Evolutionary conservation across 2,888 invertebrate genomes (phyloP), one percentile per base, ranked within the genome.

Genomic region (Quadriops clusia): DNA sequence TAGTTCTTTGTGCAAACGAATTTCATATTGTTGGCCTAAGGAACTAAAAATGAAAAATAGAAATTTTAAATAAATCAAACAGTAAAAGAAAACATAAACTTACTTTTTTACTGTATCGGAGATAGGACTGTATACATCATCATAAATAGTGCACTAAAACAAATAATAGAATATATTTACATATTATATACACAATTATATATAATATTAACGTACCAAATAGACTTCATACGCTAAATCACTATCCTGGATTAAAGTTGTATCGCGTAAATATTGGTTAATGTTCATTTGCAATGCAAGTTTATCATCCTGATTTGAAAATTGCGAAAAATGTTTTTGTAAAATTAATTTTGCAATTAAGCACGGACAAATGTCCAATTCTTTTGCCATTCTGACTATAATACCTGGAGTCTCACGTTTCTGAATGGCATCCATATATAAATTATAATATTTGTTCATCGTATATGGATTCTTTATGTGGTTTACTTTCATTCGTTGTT

Each of bases 1-100:
- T 24, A 82, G 61, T 51, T 72, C 70, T 47, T 70, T 64, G 52
- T 77, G 72, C 32, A 86, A 59, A 51, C 77, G 72, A 22, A 78
- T 58, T 63, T 93, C 93, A 61, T 89, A 86, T 54, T 93, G 87
- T 50, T 80, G 71, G 1, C 91, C 91, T 38, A 89, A 65, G 6
- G 77, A 77, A 43, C 80, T 82, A 49, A 30, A 65, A 61, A 39
- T 29, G 30, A 28, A 30, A 29, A 23, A 30, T 28, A 11, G 10
- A 23, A 7, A 9, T 9, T 23, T 8, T 6, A 9, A 23, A 23
- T 7, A 7, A 23, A n/a, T 7, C 23, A 23, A 7, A 7, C 10
- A 23, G 10, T 23, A 7, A 9, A 8, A 7, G 6, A 23, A 23
- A 8, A 9, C 14, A 29, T 17, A 20, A 11, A 23, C 72, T 67